phyloP scores from a whole-genome alignment of 2,797 vertebrate genomes.

The Hypotaenidia okinawae region DNA sequence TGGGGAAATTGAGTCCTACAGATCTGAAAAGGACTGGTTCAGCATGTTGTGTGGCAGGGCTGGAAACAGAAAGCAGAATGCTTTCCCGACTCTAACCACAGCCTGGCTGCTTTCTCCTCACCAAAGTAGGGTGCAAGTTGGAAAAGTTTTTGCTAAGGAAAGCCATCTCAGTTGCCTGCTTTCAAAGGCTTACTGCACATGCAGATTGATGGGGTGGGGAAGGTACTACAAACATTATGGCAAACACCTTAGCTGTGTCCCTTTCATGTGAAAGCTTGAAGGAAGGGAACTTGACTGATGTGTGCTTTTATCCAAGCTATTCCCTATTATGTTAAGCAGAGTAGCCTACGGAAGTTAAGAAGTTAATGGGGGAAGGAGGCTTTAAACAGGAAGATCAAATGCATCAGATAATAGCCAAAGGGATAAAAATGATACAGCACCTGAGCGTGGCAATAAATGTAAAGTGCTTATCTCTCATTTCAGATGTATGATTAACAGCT shows the following conservation, averaged over 20 bases:
- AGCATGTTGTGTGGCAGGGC: background rate
- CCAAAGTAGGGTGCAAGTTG: background rate
- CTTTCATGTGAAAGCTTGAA: constrained; percentile 59
- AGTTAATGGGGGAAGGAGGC: constrained; percentile 58
- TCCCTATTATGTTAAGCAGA: constrained; percentile 12
- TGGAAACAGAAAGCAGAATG: constrained; percentile 9
- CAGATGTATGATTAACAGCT: constrained; percentile 57
- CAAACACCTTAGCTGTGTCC: constrained; percentile 28
- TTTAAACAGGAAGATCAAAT: constrained; percentile 73
- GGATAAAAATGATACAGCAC: constrained; percentile 56
- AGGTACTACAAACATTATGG: background rate
- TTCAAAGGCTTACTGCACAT: constrained; percentile 38
- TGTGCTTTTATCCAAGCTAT: constrained; percentile 30
- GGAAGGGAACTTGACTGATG: constrained; percentile 41
- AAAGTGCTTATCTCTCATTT: constrained; percentile 61
- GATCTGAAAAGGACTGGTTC: background rate
- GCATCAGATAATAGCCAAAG: constrained; percentile 51
- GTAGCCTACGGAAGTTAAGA: constrained; percentile 52
- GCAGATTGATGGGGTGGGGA: constrained; percentile 30
- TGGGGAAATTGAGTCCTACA: background rate
- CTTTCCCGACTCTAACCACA: background rate
- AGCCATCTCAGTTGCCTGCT: background rate
- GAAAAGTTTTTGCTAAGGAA: background rate
- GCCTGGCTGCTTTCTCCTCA: background rate
- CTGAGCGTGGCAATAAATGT: constrained; percentile 61